Evolutionary conservation across 2,888 invertebrate species (phyloP), one percentile per base, ranked within the genome.

Genomic region (Amphiduros pacificus): DNA sequence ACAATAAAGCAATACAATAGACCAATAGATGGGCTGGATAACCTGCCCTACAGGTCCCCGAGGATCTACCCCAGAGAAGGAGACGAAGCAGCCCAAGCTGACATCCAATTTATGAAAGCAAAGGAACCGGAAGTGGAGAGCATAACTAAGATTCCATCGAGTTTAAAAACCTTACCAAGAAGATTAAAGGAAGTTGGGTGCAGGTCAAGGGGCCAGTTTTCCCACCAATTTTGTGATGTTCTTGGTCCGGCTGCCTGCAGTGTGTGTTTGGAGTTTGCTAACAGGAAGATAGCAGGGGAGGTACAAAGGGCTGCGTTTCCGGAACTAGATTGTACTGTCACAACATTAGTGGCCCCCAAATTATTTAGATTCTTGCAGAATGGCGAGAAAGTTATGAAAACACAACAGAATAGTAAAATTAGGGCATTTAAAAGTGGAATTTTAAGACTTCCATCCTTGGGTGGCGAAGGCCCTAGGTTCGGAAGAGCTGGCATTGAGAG

Each of bases 141-240:
- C 9, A 22, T 54, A 2, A 54, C 54, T 14, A 31, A 36, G 6
- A 20, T 54, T 2, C 54, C 54, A 2, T 24, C 32, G 1, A 31
- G 36, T 32, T 24, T 54, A 36, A 27, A 29, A 11, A 54, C 36
- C 11, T 29, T 54, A 5, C 54, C 54, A 6, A n/a, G 32, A n/a
- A 2, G 31, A 2, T 36, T 54, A 14, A 31, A 36, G 28, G 50
- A 17, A n/a, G 51, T 27, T 26, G 32, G n/a, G 2, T 54, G 54
- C 24, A 31, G 24, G 36, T 32, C 31, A 24, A 5, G 29, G 20
- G 2, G 24, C 32, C 36, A 36, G 9, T 2, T 22, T 2, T 31
- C 32, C 9, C 31, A 54, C 22, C 55, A 55, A 29, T 55, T 55
- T 44, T 55, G 55, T 41, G 55, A 55, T 26, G 55, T 55, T n/a